Base-by-base conservation (phyloP, 2,888 invertebrate genomes). In the Morpho deidamia region DNA sequence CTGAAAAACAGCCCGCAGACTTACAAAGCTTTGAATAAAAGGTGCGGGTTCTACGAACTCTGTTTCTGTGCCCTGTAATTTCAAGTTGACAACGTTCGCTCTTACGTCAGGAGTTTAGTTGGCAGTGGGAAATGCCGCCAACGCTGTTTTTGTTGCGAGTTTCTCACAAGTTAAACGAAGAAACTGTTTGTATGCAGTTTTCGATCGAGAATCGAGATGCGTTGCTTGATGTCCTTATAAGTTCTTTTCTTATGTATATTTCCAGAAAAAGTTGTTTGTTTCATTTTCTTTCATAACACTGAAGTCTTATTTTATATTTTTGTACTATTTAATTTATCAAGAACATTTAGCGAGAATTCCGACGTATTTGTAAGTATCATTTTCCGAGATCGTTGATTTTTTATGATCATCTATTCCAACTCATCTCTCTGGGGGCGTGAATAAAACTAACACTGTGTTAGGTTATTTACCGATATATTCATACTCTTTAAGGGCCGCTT, bases 11-110 rank as follows among this genome's bases (percentile, higher is more conserved):
- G 69, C 65, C 70, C 67, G 68, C 67, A 71, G 67, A 59, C 67
- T 66, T 68, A 72, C 81, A 79, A 80, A 79, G 81, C 77, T 81
- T 81, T 78, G 76, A 74, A 71, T 70, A 65, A 60, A 72, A 75
- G 78, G 72, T 67, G 63, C 64, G 63, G 66, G 62, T 63, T 64
- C 70, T 67, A 62, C 60, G 59, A 61, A 69, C 65, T 64, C 66
- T 69, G 70, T 68, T 72, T 62, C 64, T 61, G 69, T 60, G 67
- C 74, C 74, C 78, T 82, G 78, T 82, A 81, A 82, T 83, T 83
- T 81, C 68, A 65, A 76, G 76, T 76, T 75, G 72, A 75, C 74
- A 70, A 71, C 66, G 69, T 66, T 67, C 60, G 51, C 61, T 60
- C 62, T 61, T 60, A 59, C 64, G 57, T 64, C 66, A 63, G 60